A percentile compares a stretch with the other conserved stretches of the same genome.
Evolutionary conservation across 2,113 vertebrate genomes (phyloP).

Genomic region (Crotophaga sulcirostris): DNA sequence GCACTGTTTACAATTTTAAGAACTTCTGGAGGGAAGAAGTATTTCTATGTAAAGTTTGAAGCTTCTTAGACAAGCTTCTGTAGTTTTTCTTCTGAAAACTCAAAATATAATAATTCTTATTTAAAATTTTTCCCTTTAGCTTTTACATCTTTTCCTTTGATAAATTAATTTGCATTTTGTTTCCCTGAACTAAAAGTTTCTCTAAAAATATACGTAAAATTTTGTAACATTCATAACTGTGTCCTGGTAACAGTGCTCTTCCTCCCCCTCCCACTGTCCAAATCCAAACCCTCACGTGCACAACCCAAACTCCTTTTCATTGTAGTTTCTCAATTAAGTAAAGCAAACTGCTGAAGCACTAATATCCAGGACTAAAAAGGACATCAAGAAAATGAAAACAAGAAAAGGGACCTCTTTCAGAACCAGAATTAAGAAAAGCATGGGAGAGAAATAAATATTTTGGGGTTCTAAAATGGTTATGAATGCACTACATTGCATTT

Average conservation of each 20-base stretch:
- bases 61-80: neutral
- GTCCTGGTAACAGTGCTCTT: neutral
- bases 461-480: neutral
- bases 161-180: neutral
- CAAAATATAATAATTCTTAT: neutral
- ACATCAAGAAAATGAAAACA: neutral
- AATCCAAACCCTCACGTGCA: neutral
- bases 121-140: neutral
- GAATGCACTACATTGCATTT: neutral
- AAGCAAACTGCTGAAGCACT: neutral
- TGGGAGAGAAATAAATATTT: neutral
- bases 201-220: neutral
- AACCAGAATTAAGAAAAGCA: neutral
- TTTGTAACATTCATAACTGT: neutral
- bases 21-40: neutral
- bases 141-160: neutral
- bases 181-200: neutral
- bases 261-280: too few relatives aligned
- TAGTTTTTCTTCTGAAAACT: neutral
- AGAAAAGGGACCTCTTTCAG: neutral
- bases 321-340: neutral
- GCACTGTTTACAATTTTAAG: neutral
- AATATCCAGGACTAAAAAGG: neutral
- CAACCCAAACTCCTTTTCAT: neutral
- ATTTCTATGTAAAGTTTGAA: neutral